Evolutionary conservation across 2,113 vertebrate genomes (phyloP), one percentile per base, ranked within the genome.

Genomic region (Sylvia atricapilla): DNA sequence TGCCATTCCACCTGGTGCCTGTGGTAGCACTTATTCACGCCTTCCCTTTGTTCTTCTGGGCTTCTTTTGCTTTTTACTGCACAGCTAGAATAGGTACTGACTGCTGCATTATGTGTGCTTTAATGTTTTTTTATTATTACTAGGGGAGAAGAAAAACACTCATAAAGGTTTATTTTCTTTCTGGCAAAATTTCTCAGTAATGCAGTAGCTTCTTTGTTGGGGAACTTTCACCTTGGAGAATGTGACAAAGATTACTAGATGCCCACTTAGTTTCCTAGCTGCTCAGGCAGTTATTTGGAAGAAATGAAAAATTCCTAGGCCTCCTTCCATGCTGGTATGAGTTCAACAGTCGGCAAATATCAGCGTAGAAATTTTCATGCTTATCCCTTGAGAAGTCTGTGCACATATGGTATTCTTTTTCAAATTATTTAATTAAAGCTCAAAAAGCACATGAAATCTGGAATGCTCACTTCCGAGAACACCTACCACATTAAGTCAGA

Each of bases 341-440:
- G n/a, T 92, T 92, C 73, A 90, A 78, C 44, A 81, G 52, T 30
- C 64, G 92, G 80, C 1, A 22, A 89, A 78, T 87, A 94, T 72
- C 76, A 83, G 35, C 2, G 17, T 28, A 70, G 64, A 87, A 90
- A 95, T 93, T 64, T 90, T 78, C 85, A 84, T 21, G 7, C 41
- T 84, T 89, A 62, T 76, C 73, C 80, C 86, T 84, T 73, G 86
- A 95, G 92, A 93, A 90, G 49, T 27, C 66, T 82, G 43, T 74
- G 50, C 63, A 66, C 93, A 95, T 89, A 85, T 80, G 82, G 63
- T 85, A 84, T 94, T 84, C 77, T 93, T 94, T 79, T 83, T 62
- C 69, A 85, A 84, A 94, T 95, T 93, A 85, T 91, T 95, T 90
- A 91, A 91, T 95, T 91, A 96, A 90, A 94, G 43, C 87, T 89